These are phyloP conservation scores for Ibidorhyncha struthersii DNA, from an alignment of 2,113 vertebrate species.

Conservation along the genomic window DNA sequence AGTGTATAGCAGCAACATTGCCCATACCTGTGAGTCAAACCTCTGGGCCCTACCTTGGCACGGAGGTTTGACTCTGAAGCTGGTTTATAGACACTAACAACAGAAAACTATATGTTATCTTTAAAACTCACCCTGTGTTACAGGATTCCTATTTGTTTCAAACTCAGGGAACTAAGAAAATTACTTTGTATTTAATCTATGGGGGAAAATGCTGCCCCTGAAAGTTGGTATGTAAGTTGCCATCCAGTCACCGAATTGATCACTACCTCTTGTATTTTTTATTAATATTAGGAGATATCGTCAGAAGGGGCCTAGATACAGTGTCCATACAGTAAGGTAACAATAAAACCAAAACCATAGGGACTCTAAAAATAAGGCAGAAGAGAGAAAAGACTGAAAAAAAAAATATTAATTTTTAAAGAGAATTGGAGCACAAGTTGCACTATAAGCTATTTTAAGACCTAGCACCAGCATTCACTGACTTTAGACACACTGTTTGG, in stretches of 20 bases:
- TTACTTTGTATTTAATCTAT: background rate
- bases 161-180: background rate
- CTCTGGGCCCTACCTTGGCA: rapidly evolving
- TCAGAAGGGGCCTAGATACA: background rate
- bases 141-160: background rate
- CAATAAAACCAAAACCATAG: background rate
- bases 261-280: background rate
- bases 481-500: background rate
- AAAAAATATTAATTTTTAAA: background rate
- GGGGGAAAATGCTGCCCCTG: background rate
- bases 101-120: background rate
- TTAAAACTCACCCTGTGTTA: background rate
- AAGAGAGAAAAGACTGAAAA: background rate
- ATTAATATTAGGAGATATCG: background rate
- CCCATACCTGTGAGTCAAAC: background rate
- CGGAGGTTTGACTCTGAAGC: background rate
- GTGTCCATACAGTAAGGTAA: background rate
- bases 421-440: background rate
- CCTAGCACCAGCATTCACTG: background rate
- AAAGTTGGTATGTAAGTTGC: background rate
- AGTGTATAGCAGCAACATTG: background rate
- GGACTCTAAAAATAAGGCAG: background rate
- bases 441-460: background rate
- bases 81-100: background rate
- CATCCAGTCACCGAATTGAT: background rate